These are phyloP conservation scores for Drosophila ohnishii DNA, from an alignment of 1,140 invertebrate genomes.

Conservation along the genomic window DNA sequence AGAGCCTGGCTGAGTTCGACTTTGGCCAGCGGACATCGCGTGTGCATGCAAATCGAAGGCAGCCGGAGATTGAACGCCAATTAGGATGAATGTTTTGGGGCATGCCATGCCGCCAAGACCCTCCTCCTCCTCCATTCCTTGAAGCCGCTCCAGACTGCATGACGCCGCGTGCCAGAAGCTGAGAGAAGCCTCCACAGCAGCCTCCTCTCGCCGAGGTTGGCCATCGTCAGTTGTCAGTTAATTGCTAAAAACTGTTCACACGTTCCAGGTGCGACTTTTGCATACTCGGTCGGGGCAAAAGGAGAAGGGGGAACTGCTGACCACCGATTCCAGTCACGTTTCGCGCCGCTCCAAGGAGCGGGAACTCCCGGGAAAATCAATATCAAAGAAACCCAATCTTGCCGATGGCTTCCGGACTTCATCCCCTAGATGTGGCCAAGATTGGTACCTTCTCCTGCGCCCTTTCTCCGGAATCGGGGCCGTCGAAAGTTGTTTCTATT, in stretches of 20 bases:
- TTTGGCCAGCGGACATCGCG: slow-evolving; percentile 54
- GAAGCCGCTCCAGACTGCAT: slow-evolving; percentile 64
- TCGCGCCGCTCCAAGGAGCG: slow-evolving; percentile 31
- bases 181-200: not conserved
- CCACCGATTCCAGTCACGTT: slow-evolving; percentile 61
- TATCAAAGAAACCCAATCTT: slow-evolving; percentile 60
- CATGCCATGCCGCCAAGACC: slow-evolving; percentile 21
- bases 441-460: not conserved
- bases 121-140: slow-evolving; percentile 22
- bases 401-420: slow-evolving; percentile 35
- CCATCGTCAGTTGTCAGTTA: slow-evolving; percentile 62
- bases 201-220: slow-evolving; percentile 24
- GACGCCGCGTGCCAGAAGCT: slow-evolving; percentile 63
- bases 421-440: slow-evolving; percentile 31
- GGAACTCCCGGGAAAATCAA: slow-evolving; percentile 64
- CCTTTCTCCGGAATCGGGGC: slow-evolving; percentile 29
- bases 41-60: slow-evolving; percentile 77
- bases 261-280: slow-evolving; percentile 76
- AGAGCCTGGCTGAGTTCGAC: not conserved
- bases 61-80: slow-evolving; percentile 75
- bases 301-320: slow-evolving; percentile 15
- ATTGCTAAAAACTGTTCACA: slow-evolving; percentile 82
- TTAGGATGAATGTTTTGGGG: slow-evolving; percentile 79
- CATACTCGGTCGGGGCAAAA: slow-evolving; percentile 34
- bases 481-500: slow-evolving; percentile 56